These are phyloP conservation scores for Piezodorus guildinii DNA, from an alignment of 1,140 invertebrate species.

Conservation along the genomic window DNA sequence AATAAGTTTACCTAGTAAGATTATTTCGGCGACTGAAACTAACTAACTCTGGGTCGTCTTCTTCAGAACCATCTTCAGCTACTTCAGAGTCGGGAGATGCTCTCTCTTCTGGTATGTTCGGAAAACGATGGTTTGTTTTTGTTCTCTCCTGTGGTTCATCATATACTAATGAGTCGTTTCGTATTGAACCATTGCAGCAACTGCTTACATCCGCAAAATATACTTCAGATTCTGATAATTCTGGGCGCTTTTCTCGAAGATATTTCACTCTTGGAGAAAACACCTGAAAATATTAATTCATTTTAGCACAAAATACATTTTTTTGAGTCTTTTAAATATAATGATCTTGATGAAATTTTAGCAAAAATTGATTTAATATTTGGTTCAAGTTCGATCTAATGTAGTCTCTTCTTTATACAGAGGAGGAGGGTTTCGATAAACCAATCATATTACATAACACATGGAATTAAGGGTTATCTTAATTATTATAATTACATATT, in stretches of 20 bases:
- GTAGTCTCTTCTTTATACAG: too few species aligned
- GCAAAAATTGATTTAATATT: too few species aligned
- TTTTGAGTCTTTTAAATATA: too few species aligned
- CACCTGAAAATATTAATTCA: not conserved
- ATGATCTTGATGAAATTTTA: too few species aligned
- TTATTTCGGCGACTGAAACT: slow-evolving; percentile 21
- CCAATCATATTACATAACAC: too few species aligned
- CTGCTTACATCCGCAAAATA: slow-evolving; percentile 80
- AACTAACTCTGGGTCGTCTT: slow-evolving; percentile 26
- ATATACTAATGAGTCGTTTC: slow-evolving; percentile 38
- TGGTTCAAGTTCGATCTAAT: too few species aligned
- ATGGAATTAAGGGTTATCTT: too few species aligned
- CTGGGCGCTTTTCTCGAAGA: slow-evolving; percentile 19
- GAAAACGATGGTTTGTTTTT: slow-evolving; percentile 21
- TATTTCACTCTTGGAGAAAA: slow-evolving; percentile 24
- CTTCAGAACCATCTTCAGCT: slow-evolving; percentile 24
- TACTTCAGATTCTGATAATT: slow-evolving; percentile 54
- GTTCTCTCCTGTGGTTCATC: slow-evolving; percentile 28
- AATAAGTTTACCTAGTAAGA: not conserved
- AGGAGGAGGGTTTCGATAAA: too few species aligned
- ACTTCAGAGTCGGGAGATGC: slow-evolving; percentile 27
- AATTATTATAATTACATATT: too few species aligned
- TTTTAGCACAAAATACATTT: not conserved
- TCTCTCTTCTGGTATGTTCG: slow-evolving; percentile 23
- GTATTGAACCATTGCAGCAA: slow-evolving; percentile 61